Conservation (phyloP, 2,888 invertebrate genomes). For the Brassicogethes aeneus region DNA sequence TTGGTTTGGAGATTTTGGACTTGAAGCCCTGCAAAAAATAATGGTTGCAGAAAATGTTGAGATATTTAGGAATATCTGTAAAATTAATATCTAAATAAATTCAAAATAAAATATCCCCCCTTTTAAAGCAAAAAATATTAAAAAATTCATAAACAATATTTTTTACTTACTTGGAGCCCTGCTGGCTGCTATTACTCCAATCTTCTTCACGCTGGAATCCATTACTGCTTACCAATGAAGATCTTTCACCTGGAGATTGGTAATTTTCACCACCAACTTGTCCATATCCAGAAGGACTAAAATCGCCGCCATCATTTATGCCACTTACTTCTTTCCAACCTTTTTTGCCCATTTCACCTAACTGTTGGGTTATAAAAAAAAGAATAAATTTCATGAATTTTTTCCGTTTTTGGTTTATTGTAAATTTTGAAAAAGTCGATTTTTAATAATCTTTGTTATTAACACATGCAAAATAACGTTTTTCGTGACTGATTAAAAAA, state of each 20-base stretch:
- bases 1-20: slow-evolving; percentile 36
- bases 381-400: slow-evolving; percentile 4
- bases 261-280: slow-evolving; percentile 39
- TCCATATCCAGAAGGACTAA: slow-evolving; percentile 32
- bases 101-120: neutral
- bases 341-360: slow-evolving; percentile 57
- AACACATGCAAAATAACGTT: too few relatives aligned
- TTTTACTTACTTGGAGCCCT: slow-evolving; percentile 36
- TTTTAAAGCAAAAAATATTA: too few relatives aligned
- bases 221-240: slow-evolving; percentile 39
- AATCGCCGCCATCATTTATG: slow-evolving; percentile 21
- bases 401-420: neutral
- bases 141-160: neutral
- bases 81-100: slow-evolving; percentile 1
- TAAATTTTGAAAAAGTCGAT: slow-evolving; percentile 2
- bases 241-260: slow-evolving; percentile 41
- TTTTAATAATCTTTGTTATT: slow-evolving; percentile 5
- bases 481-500: too few relatives aligned
- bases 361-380: slow-evolving; percentile 40
- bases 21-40: slow-evolving; percentile 32
- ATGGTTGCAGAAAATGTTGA: too few relatives aligned
- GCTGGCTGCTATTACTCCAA: slow-evolving; percentile 39
- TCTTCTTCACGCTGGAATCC: slow-evolving; percentile 33
- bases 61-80: too few relatives aligned
- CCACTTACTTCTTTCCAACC: slow-evolving; percentile 49